Base-by-base conservation (phyloP, 2,797 vertebrate species). In the Perodicticus potto region DNA sequence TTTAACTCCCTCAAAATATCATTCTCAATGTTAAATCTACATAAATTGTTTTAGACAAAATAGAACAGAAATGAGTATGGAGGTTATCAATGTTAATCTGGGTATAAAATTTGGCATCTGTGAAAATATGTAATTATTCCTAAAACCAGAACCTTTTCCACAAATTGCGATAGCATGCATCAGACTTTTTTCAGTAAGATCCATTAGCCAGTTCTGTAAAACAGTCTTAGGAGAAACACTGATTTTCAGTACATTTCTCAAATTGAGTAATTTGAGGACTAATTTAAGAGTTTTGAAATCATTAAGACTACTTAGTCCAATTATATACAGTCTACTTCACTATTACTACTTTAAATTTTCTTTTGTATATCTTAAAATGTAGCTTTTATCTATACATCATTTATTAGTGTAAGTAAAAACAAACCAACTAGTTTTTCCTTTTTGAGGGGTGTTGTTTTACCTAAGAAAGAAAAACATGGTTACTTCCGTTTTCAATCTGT, bases 161-260 rank as follows among this genome's bases (percentile, higher is more conserved):
- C 16, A 95, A 43, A 69, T 84, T 93, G 34, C 25, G 59, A 57
- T 81, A 49, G 49, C 25, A 89, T n/a, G 22, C 61, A n/a, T 95
- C 43, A 80, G 32, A 34, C 49, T 73, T 95, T 53, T 57, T 85
- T 95, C 88, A 86, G 10, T 80, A 78, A 96, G 9, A 63, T 94
- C 45, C 86, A 92, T 92, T 96, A 92, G 23, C 43, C 27, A 83
- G 11, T 59, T 93, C 40, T 95, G 37, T 80, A 89, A 93, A 97
- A 92, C 14, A 9, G 45, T 94, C 65, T 92, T 43, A 70, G 69
- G n/a, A 95, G 59, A 86, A 92, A 95, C 53, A 61, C 40, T 53
- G 25, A 49, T 88, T 91, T 96, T 97, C 40, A 63, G 72, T 88
- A 77, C 61, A 93, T 96, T 93, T 96, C 80, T 97, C 63, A 96